Base-by-base conservation (phyloP, 2,113 vertebrate species). In the Amphilophus citrinellus region DNA sequence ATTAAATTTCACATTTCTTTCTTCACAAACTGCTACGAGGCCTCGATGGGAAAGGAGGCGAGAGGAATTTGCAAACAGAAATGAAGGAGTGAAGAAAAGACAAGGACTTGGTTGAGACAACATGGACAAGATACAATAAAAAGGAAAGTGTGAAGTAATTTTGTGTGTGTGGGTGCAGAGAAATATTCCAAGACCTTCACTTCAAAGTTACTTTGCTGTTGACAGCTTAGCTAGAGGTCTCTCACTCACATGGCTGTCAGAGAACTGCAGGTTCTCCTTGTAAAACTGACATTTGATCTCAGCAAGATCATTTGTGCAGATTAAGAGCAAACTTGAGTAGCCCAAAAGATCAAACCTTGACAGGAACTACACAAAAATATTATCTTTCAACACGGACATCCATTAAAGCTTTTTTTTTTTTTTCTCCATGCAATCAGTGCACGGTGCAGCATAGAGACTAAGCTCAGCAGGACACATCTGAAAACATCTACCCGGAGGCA, bases 281-380 rank as follows among this genome's bases (percentile, higher is more conserved):
- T 89, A 80, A 57, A 84, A 84, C 24, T 76, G 76, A 83, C 79
- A 86, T 88, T 86, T 87, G 83, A 92, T 92, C 84, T 87, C 82
- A 84, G 84, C 78, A 75, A 91, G 84, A 94, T 89, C 79, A 83
- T 89, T 81, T 88, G 87, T 80, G 87, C 75, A 88, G 89, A 90
- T 87, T 90, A 90, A 83, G 84, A 87, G 61, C 65, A 89, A 88
- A 85, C 85, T 71, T 53, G 56, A 80, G 82, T 57, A 88, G 84
- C 77, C 79, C 61, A 77, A 82, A 84, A 83, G 84, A 88, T 84
- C 84, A 87, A 89, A 85, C 80, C 80, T 66, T 78, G 80, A 80
- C 50, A 24, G 57, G 44, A 76, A 53, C 77, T 68, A 76, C 88
- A 76, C 20, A 14, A 39, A 83, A 78, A 80, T 76, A 57, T 32